These are phyloP conservation scores for Limnephilus lunatus DNA, from an alignment of 2,888 invertebrate genomes.

Conservation along the genomic window DNA sequence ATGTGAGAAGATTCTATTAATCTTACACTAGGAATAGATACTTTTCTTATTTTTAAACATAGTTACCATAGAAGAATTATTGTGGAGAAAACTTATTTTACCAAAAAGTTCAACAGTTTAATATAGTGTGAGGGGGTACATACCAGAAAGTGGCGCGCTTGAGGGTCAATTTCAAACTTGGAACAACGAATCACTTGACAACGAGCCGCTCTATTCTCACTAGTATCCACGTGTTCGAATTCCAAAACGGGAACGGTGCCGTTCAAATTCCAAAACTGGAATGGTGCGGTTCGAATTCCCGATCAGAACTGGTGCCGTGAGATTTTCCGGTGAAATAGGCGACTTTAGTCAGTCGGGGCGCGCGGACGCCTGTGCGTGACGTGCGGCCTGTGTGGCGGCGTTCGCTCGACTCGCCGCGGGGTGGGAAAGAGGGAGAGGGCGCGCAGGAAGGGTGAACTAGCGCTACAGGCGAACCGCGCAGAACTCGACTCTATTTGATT, in stretches of 20 bases:
- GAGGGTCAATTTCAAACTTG: conserved; percentile 40
- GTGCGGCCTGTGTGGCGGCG: conserved; percentile 60
- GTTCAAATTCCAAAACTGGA: no score
- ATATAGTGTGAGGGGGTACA: neutral
- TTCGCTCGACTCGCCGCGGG: conserved; percentile 57
- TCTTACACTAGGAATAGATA: neutral
- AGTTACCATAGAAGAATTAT: neutral
- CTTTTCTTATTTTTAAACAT: neutral
- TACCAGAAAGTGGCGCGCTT: conserved; percentile 43
- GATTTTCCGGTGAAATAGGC: neutral
- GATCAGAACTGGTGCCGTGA: neutral
- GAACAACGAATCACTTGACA: conserved; percentile 35
- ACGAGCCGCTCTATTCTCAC: neutral
- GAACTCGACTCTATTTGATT: conserved; percentile 34
- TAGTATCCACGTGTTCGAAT: neutral
- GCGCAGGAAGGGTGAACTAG: neutral
- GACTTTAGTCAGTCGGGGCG: conserved; percentile 51
- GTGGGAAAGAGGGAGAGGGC: conserved; percentile 14
- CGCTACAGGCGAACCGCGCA: conserved; percentile 51
- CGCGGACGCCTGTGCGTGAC: conserved; percentile 57
- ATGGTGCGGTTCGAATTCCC: conserved; percentile 13
- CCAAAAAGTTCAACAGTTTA: neutral
- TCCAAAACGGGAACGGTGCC: neutral
- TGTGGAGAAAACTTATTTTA: neutral
- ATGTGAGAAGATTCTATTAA: neutral